Evolutionary conservation across 2,113 vertebrate species (phyloP), one percentile per base, ranked within the genome.

Genomic region (Chamaetylas fuelleborni): DNA sequence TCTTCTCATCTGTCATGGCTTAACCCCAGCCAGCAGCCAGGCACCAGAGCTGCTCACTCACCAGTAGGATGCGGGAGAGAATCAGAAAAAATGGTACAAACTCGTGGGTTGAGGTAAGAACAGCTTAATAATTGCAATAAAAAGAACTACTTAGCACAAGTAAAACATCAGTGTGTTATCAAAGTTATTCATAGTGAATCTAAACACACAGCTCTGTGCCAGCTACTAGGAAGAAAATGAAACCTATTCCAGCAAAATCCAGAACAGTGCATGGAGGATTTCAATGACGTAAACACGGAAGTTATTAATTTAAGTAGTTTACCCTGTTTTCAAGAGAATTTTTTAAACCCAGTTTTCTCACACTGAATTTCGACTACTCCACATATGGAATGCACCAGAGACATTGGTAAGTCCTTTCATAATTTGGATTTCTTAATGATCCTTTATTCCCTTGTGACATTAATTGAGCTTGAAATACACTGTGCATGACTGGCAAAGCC

Each of bases 21-120:
- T 58, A 51, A 81, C 31, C 57, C 20, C 42, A 71, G 42, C 14
- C 43, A 57, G 33, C 36, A 65, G 28, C 36, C 58, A 88, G 26
- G 26, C 43, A 51, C 23, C 43, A 58, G 2, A 51, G 77, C 33
- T 66, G 22, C 33, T 66, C 43, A 29, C 22, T 58, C 36, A 43
- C 43, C 18, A 19, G 36, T 3, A 28, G 26, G 14, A 72, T 43
- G 12, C 0, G 2, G 9, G 8, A 9, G 8, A 73, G 10, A 36
- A 65, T 19, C 9, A 57, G 36, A 50, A 56, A 81, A 71, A 51
- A 43, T 1, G 8, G 5, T 43, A 58, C 23, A 43, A 43, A 16
- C 28, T 43, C 40, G 17, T 4, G 17, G 5, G 20, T 6, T 36
- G 50, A 73, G 33, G 18, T 19, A 73, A 51, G 33, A 88, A 66